A percentile compares a stretch with the other conserved stretches of the same genome.
phyloP scores from a whole-genome alignment of 2,888 invertebrate species.

The Heliconius charithonia region DNA sequence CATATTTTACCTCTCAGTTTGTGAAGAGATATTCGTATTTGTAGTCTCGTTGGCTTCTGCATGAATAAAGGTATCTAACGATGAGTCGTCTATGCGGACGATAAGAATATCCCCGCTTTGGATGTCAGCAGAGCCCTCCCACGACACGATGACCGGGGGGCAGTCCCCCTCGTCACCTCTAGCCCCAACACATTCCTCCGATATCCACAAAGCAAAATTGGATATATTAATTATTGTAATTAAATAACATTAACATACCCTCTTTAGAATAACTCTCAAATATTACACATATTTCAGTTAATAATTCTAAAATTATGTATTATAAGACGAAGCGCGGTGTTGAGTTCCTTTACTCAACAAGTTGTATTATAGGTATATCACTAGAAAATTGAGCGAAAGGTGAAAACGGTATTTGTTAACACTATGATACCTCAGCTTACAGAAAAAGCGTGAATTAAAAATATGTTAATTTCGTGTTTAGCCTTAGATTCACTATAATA shows the following conservation, averaged over 20 bases:
- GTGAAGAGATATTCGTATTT: conserved; percentile 60
- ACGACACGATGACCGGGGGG: conserved; percentile 84
- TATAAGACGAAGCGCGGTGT: no score
- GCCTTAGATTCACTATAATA: no score
- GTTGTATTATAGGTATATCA: no score
- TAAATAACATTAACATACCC: conserved; percentile 35
- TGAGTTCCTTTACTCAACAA: no score
- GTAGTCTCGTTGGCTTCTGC: conserved; percentile 62
- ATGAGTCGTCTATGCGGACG: conserved; percentile 87
- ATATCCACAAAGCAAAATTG: conserved; percentile 70
- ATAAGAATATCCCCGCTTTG: conserved; percentile 89
- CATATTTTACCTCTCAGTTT: conserved; percentile 62
- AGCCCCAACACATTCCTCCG: conserved; percentile 70
- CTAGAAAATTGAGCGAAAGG: no score
- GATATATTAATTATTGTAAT: conserved; percentile 39
- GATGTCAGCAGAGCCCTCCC: conserved; percentile 87
- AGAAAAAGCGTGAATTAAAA: no score
- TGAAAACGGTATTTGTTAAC: no score
- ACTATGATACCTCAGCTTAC: no score
- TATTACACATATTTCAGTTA: neutral
- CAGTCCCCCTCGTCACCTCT: conserved; percentile 76
- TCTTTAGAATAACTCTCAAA: no score
- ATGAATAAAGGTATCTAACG: conserved; percentile 66
- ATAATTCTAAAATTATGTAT: neutral
- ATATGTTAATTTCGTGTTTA: no score